Base-by-base conservation (phyloP, 2,797 vertebrate genomes). In the Crenuchus spilurus region DNA sequence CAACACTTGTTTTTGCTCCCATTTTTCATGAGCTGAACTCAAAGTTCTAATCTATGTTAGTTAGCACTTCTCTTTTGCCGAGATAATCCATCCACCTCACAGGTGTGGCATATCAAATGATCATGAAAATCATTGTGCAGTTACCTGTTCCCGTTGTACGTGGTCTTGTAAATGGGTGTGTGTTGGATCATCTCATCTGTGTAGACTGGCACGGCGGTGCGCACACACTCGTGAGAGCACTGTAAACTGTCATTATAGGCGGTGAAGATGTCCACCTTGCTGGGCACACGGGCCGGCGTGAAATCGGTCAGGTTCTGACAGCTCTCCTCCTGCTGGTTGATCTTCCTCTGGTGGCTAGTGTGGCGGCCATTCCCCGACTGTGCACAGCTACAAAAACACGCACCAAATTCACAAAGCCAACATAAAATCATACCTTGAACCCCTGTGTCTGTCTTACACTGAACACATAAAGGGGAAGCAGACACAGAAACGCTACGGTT, bases 231-330 rank as follows among this genome's bases (percentile, higher is more conserved):
- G 2, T 98, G 97, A 0, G 97, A 97, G 87, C 97, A 98, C 91
- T 98, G 97, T 79, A 99, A 92, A 68, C 94, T 97, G 90, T 99
- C 97, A 0, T 97, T 98, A 90, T 99, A 99, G 92, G 97, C 97
- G 54, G 97, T 97, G 93, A 98, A 99, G 80, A 99, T 98, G 92
- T 99, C 97, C 91, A 99, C 92, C 86, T 94, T 95, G 84, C 97
- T 98, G 87, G 97, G 94, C 80, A 97, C 96, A 1, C 97, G 92
- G 26, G 96, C 95, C 0, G 96, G 93, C 1, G 97, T 95, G 84
- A 99, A 99, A 90, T 98, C 97, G 0, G 97, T 99, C 90, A 99
- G 88, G 85, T 99, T 99, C 87, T 99, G 97, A 90, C 97, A 99
- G 84, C 97, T 99, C 82, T 99, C 97, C 79, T 99, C 97, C 86